Evolutionary conservation across 2,888 invertebrate species (phyloP).

Genomic region (Neria commutata): DNA sequence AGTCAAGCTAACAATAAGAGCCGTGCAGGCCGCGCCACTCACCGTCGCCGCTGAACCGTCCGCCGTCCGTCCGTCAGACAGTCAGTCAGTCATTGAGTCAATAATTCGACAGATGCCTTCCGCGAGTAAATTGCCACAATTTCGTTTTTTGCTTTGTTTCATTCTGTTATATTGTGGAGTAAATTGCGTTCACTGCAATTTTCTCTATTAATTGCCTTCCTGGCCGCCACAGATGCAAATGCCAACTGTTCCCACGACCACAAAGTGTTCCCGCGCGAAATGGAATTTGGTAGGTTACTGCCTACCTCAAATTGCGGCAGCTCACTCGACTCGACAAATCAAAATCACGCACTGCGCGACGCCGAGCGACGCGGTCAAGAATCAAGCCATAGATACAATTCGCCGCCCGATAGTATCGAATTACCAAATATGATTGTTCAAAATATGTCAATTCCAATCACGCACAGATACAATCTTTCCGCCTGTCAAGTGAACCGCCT

Average conservation of each 20-base stretch:
- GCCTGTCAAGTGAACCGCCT: conserved; percentile 20
- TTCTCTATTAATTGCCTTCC: conserved; percentile 15
- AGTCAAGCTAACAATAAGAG: conserved; percentile 1
- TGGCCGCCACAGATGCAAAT: neutral
- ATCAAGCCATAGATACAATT: neutral
- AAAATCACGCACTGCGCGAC: too few relatives aligned
- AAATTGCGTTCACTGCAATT: neutral
- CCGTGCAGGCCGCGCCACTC: neutral
- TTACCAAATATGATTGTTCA: conserved; percentile 22
- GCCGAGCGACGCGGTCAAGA: neutral
- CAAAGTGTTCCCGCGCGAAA: neutral
- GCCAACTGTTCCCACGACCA: neutral
- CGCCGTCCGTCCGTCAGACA: conserved; percentile 18
- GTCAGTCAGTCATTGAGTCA: conserved; percentile 38
- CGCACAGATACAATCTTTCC: conserved; percentile 21
- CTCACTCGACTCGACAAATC: too few relatives aligned
- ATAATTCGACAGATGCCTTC: conserved; percentile 47
- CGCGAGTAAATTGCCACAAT: conserved; percentile 52
- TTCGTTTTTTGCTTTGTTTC: conserved; percentile 24
- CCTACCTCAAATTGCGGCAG: neutral
- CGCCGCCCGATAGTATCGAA: conserved; percentile 18
- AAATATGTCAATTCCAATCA: conserved; percentile 25
- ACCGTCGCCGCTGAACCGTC: conserved; percentile 9
- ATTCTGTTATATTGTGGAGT: neutral
- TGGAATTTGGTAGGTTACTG: neutral